phyloP scores from a whole-genome alignment of 2,888 invertebrate species.

The Ornithoptera priamus region DNA sequence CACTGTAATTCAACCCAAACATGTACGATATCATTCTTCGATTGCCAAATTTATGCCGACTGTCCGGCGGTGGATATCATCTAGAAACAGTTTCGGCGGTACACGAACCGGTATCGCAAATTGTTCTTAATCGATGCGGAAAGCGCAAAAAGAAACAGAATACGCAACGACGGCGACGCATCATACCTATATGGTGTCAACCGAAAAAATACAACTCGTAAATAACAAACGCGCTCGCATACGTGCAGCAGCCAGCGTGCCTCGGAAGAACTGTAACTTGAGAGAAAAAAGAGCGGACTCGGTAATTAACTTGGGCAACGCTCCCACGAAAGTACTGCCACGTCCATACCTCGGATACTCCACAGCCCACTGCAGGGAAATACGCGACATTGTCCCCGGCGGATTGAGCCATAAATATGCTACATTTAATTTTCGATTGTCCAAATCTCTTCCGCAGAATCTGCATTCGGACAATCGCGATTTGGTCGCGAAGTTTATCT shows the following conservation, averaged over 20 bases:
- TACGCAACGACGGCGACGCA: slow-evolving; percentile 16
- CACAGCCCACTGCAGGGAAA: slow-evolving; percentile 53
- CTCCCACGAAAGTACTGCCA: slow-evolving; percentile 46
- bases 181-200: slow-evolving; percentile 53
- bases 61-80: background rate
- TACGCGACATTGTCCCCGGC: slow-evolving; percentile 56
- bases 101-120: slow-evolving; percentile 11
- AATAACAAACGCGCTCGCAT: slow-evolving; percentile 69
- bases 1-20: background rate
- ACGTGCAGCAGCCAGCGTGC: slow-evolving; percentile 38
- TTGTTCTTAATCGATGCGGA: slow-evolving; percentile 16
- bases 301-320: slow-evolving; percentile 64
- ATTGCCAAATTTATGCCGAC: background rate
- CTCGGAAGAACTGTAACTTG: background rate
- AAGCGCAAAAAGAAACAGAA: slow-evolving; percentile 16
- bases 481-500: background rate
- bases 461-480: slow-evolving; percentile 12
- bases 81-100: slow-evolving; percentile 3
- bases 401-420: slow-evolving; percentile 76
- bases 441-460: slow-evolving; percentile 1
- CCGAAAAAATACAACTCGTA: slow-evolving; percentile 66
- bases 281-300: slow-evolving; percentile 52
- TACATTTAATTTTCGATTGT: slow-evolving; percentile 59
- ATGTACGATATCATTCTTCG: background rate
- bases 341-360: slow-evolving; percentile 52